Conservation (phyloP, 2,888 invertebrate genomes). For the Nomada hirtipes region DNA sequence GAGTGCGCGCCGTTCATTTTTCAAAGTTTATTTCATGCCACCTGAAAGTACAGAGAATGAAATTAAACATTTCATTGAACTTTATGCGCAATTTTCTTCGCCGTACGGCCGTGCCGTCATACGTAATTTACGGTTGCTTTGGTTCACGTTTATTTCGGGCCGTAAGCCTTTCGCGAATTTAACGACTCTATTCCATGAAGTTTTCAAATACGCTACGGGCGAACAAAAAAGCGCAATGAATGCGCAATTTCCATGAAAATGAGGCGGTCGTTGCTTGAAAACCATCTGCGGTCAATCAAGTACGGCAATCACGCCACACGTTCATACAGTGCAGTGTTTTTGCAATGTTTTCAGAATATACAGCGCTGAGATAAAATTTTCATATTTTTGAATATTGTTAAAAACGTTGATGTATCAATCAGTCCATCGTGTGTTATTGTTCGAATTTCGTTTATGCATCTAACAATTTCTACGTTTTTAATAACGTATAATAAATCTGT, state of each 20-base stretch:
- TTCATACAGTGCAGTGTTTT: slow-evolving; percentile 10
- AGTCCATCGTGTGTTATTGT: too few relatives aligned
- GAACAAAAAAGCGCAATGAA: slow-evolving; percentile 10
- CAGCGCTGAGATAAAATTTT: background rate
- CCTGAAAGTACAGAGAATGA: background rate
- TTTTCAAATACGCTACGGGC: slow-evolving; percentile 1
- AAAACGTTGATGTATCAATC: too few relatives aligned
- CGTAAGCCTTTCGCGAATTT: slow-evolving; percentile 4
- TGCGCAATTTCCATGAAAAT: slow-evolving; percentile 37
- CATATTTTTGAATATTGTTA: background rate
- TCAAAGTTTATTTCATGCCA: too few relatives aligned
- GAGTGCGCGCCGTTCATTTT: background rate
- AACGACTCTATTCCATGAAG: slow-evolving; percentile 21
- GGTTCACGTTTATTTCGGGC: background rate
- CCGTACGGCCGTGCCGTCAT: background rate
- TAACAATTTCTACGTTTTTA: too few relatives aligned
- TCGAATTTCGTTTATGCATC: too few relatives aligned
- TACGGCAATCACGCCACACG: background rate
- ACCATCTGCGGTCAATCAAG: background rate
- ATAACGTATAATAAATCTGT: too few relatives aligned
- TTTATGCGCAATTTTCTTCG: background rate
- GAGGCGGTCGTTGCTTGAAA: background rate
- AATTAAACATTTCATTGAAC: background rate
- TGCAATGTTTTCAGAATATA: background rate
- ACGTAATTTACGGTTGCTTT: slow-evolving; percentile 13